These are phyloP conservation scores for Pyrocoelia pectoralis DNA, from an alignment of 2,888 invertebrate species.

Conservation along the genomic window DNA sequence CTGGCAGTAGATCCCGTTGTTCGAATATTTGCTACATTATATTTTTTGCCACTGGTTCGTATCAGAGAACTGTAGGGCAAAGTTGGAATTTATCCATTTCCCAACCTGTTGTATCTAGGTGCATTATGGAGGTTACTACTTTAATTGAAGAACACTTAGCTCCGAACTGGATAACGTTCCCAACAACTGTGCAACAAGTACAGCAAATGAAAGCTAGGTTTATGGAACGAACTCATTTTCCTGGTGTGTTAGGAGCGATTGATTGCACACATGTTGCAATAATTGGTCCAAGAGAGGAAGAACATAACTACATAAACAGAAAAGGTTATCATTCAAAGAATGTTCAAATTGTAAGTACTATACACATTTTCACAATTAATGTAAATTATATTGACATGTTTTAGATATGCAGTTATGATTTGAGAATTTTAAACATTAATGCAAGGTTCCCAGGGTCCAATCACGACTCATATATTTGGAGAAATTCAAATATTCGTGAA, in stretches of 20 bases:
- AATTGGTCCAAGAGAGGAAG: neutral
- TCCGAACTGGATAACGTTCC: neutral
- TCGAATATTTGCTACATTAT: neutral
- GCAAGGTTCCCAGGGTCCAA: too few species aligned
- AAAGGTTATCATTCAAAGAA: neutral
- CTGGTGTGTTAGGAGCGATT: neutral
- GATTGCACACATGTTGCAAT: neutral
- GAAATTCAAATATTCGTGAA: neutral
- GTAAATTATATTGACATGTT: neutral
- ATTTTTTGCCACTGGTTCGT: neutral
- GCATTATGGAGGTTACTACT: neutral
- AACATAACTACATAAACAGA: neutral
- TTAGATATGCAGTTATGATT: slow-evolving; percentile 4
- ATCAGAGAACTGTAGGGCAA: neutral
- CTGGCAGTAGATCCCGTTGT: neutral
- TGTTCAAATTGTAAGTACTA: neutral
- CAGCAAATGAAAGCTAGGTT: neutral
- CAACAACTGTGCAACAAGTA: neutral
- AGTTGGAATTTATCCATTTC: neutral
- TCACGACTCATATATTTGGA: neutral
- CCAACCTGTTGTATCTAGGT: neutral
- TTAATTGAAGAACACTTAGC: neutral
- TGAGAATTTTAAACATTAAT: neutral
- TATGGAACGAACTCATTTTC: neutral
- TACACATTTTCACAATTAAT: neutral